Evolutionary conservation across 2,888 invertebrate genomes (phyloP).

Genomic region (Callyntrura guangdongensis): DNA sequence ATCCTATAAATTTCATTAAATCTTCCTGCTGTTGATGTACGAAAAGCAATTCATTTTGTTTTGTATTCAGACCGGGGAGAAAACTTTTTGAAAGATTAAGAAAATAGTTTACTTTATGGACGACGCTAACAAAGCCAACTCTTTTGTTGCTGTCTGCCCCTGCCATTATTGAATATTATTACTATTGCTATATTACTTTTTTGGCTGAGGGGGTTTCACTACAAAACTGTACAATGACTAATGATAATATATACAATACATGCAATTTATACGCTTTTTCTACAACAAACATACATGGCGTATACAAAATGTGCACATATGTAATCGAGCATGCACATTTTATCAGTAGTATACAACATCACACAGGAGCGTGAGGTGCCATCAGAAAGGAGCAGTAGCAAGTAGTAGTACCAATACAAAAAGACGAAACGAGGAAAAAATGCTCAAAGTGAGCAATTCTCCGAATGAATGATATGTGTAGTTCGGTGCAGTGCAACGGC

Average conservation of each 20-base stretch:
- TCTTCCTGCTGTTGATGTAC: constrained; percentile 51
- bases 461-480: constrained; percentile 47
- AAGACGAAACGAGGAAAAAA: constrained; percentile 8
- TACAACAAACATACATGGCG: background rate
- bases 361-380: constrained; percentile 34
- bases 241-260: background rate
- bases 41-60: constrained; percentile 55
- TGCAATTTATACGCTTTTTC: background rate
- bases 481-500: constrained; percentile 30
- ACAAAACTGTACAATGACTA: no score
- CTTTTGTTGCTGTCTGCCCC: constrained; percentile 7
- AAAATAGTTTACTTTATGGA: constrained; percentile 52
- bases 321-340: constrained; percentile 73
- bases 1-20: constrained; percentile 66
- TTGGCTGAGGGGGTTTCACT: background rate
- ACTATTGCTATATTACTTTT: constrained; percentile 35
- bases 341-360: constrained; percentile 48
- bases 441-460: constrained; percentile 42
- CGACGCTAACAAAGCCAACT: constrained; percentile 38
- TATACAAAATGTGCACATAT: constrained; percentile 52
- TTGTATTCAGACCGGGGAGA: constrained; percentile 34
- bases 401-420: background rate
- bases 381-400: constrained; percentile 6
- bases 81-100: constrained; percentile 55
- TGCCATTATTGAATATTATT: constrained; percentile 16